Evolutionary conservation across 2,113 vertebrate species (phyloP).

Genomic region (Pseudonaja textilis): DNA sequence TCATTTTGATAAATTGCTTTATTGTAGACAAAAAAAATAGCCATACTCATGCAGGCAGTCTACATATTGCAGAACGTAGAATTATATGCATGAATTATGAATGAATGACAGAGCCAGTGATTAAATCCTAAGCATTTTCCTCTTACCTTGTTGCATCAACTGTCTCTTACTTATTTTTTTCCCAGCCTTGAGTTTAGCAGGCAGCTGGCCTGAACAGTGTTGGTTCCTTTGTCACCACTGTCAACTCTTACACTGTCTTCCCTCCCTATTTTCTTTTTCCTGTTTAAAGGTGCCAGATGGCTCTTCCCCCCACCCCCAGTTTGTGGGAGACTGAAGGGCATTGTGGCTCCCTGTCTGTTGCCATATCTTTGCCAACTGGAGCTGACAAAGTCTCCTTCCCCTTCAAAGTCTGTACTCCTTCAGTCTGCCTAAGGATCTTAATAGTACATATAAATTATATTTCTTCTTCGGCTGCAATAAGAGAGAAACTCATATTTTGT

Average conservation of each 20-base stretch:
- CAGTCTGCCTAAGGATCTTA: neutral
- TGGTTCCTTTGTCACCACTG: neutral
- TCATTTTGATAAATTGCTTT: neutral
- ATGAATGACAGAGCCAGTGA: neutral
- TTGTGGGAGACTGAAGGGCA: neutral
- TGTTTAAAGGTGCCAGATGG: neutral
- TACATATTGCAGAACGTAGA: neutral
- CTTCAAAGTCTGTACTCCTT: neutral
- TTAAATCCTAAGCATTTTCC: neutral
- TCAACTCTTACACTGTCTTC: neutral
- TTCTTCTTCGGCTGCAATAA: neutral
- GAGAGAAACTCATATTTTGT: neutral
- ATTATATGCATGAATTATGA: neutral
- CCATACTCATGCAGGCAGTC: neutral
- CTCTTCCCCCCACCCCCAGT: neutral
- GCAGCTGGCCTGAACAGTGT: neutral
- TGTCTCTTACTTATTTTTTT: neutral
- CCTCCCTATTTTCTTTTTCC: neutral
- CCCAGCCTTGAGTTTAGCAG: neutral
- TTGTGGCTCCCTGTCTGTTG: neutral
- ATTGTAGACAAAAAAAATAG: neutral
- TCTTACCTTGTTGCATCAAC: neutral
- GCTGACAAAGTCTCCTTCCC: neutral
- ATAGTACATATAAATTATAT: neutral
- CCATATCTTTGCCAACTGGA: neutral